Percentiles rank a stretch among this genome's conserved stretches.
Evolutionary conservation across 2,888 invertebrate genomes (phyloP).

Genomic region (Eupithecia vulgata): DNA sequence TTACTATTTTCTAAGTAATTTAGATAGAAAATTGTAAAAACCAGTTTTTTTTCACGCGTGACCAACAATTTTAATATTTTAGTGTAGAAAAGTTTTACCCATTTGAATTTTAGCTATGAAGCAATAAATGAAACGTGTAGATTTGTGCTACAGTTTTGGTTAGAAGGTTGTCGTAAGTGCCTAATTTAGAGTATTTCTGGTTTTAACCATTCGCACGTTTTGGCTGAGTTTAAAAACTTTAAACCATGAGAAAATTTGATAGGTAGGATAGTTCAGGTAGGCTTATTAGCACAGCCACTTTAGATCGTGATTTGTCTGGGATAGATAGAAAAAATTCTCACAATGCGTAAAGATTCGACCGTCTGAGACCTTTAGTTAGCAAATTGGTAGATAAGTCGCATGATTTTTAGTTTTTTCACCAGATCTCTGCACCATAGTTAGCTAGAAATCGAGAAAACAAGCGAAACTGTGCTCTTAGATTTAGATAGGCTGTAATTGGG

Average conservation of each 20-base stretch:
- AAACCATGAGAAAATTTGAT: not conserved
- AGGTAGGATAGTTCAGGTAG: not conserved
- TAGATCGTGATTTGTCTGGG: not conserved
- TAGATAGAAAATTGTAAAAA: too few relatives aligned
- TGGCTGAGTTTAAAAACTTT: conserved; percentile 3
- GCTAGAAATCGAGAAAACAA: conserved; percentile 19
- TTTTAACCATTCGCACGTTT: conserved; percentile 15
- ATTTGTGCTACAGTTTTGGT: conserved; percentile 7
- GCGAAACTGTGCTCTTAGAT: conserved; percentile 24
- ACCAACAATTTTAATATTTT: not conserved
- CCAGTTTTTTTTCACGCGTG: too few relatives aligned
- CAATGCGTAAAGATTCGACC: too few relatives aligned
- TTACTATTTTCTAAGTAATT: too few relatives aligned
- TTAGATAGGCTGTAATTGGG: not conserved
- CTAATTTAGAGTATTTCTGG: conserved; percentile 30
- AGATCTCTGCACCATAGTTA: conserved; percentile 21
- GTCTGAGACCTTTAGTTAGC: too few relatives aligned
- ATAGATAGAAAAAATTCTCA: too few relatives aligned
- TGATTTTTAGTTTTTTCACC: conserved; percentile 18
- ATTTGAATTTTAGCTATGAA: not conserved
- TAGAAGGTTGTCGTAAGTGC: conserved; percentile 32
- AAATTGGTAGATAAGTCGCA: not conserved
- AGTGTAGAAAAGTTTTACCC: not conserved
- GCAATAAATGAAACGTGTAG: not conserved
- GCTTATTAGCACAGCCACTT: too few relatives aligned